Evolutionary conservation across 2,888 invertebrate species (phyloP).

Genomic region (Trisateles emortualis): DNA sequence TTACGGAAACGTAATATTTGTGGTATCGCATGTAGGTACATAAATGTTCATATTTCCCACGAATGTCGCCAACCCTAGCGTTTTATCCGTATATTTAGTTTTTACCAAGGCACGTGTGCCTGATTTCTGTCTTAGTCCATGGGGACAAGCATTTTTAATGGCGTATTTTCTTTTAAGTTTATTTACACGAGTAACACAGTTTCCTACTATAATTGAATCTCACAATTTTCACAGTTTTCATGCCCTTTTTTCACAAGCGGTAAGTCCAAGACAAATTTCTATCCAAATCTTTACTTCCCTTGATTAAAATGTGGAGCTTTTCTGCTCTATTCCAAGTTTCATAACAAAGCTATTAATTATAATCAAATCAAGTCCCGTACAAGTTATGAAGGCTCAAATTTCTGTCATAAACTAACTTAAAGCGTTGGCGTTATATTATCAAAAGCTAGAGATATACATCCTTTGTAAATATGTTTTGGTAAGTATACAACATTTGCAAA

Average conservation of each 20-base stretch:
- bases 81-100: no score
- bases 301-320: slow-evolving; percentile 1
- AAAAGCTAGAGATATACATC: neutral
- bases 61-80: no score
- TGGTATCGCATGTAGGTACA: no score
- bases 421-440: slow-evolving; percentile 5
- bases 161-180: no score
- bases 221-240: neutral
- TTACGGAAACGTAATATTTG: slow-evolving; percentile 27
- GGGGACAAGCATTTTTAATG: no score
- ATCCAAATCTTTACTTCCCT: neutral
- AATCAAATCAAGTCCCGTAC: slow-evolving; percentile 9
- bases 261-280: neutral
- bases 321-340: slow-evolving; percentile 11
- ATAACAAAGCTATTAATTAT: slow-evolving; percentile 1
- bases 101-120: no score
- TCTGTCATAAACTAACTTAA: slow-evolving; percentile 7
- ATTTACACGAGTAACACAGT: no score
- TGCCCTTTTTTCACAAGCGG: neutral
- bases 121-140: no score
- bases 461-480: neutral
- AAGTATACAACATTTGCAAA: neutral
- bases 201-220: no score
- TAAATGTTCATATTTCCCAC: no score
- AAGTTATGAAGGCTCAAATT: slow-evolving; percentile 12